Percentiles rank a stretch among this genome's conserved stretches.
Evolutionary conservation across 23 tunicate species (phyloP).

Genomic region (Trididemnum miniatum): DNA sequence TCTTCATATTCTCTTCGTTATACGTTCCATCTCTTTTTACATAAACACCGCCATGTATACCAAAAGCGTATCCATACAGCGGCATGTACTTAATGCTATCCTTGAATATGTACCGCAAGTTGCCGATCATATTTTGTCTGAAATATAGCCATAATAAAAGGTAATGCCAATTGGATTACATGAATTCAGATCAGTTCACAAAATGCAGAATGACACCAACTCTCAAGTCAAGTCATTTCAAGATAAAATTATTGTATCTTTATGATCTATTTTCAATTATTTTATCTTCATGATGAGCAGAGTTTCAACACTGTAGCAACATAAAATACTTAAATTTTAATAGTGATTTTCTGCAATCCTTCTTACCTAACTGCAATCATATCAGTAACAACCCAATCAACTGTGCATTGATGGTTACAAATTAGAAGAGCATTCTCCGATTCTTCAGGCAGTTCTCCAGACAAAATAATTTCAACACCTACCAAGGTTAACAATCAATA

Average conservation of each 20-base stretch:
- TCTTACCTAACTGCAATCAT: conserved; percentile 51
- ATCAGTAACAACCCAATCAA: conserved; percentile 71
- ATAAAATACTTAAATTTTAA: too few species aligned
- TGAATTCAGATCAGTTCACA: too few species aligned
- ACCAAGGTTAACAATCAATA: not conserved
- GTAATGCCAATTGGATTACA: too few species aligned
- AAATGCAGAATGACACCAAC: too few species aligned
- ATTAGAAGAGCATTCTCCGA: conserved; percentile 53
- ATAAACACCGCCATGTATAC: conserved; percentile 59
- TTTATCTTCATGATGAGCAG: too few species aligned
- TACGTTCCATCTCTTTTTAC: conserved; percentile 58
- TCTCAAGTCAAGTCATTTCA: too few species aligned
- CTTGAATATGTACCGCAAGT: conserved; percentile 64
- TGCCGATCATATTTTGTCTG: conserved; percentile 55
- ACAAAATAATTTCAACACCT: conserved; percentile 47
- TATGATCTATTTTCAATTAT: too few species aligned
- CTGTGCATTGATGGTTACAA: conserved; percentile 69
- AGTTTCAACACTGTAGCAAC: too few species aligned
- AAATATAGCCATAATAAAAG: too few species aligned
- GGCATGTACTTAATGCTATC: conserved; percentile 55
- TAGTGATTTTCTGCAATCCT: too few species aligned
- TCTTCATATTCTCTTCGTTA: conserved; percentile 56
- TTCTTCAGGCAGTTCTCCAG: conserved; percentile 47
- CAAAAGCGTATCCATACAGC: conserved; percentile 61
- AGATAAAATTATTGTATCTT: too few species aligned